Base-by-base conservation (phyloP, 2,113 vertebrate species). In the Perognathus longimembris region DNA sequence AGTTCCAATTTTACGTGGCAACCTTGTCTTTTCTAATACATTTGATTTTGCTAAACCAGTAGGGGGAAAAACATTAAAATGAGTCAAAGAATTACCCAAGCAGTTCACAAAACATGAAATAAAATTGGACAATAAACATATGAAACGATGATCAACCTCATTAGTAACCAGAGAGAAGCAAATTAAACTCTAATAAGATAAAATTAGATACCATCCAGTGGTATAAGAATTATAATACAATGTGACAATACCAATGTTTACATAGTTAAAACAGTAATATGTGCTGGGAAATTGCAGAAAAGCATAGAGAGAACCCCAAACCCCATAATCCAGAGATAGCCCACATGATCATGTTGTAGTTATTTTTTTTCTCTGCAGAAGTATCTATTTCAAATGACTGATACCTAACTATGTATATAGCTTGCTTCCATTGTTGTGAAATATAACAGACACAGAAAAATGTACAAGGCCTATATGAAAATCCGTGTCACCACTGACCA, bases 41-140 rank as follows among this genome's bases (percentile, higher is more conserved):
- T 88, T 69, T 74, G 71, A 36, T 73, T 85, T 90, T 91, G n/a
- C 67, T 81, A 78, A 91, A 79, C 9, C 17, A 61, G 15, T 74
- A 34, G 63, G 77, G 81, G 63, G 34, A 80, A 82, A 87, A 85
- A 80, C 28, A 86, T 61, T 36, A 87, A 83, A 90, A n/a, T 54
- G 54, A 92, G 42, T 59, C 36, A 42, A 82, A 91, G n/a, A 36
- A 28, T 89, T 94, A 54, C 38, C 38, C n/a, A 89, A 28, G 32
- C 24, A 91, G 22, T 80, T 94, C 45, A 32, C 81, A 82, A 81
- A 74, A 86, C 63, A 84, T 70, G 70, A 91, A 91, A 86, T 88
- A 79, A 93, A 64, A 94, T 66, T 79, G 61, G 54, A 89, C 84
- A 94, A 59, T 77, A 83, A 91, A 79, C 69, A 42, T 83, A 71